Conservation (phyloP, 2,888 invertebrate genomes). For the Julus scanicus region DNA sequence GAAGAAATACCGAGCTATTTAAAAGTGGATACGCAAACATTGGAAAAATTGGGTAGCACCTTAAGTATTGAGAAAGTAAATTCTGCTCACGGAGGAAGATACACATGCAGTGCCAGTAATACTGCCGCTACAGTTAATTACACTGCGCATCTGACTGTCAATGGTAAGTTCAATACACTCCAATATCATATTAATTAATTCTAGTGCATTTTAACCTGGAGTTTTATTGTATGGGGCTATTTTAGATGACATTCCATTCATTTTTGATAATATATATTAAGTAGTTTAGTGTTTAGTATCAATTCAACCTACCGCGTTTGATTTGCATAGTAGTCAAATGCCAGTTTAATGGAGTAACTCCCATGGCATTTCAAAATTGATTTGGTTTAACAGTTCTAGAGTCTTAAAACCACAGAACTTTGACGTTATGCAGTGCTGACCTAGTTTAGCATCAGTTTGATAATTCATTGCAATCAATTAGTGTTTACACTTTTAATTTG, state of each 20-base stretch:
- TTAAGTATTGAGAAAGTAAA: slow-evolving; percentile 58
- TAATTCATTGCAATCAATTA: no score
- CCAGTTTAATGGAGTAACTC: background rate
- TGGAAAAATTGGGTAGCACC: slow-evolving; percentile 58
- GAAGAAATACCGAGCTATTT: slow-evolving; percentile 53
- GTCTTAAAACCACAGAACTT: background rate
- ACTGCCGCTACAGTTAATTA: slow-evolving; percentile 83
- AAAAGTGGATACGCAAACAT: slow-evolving; percentile 57
- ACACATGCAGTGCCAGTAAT: slow-evolving; percentile 88
- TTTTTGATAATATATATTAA: background rate
- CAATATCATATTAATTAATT: no score
- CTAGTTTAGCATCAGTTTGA: background rate
- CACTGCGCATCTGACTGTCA: slow-evolving; percentile 83
- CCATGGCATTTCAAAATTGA: background rate
- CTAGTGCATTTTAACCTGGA: background rate
- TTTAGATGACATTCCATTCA: background rate
- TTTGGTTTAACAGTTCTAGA: background rate
- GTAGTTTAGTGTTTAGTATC: background rate
- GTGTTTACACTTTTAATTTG: no score
- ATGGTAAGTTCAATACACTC: slow-evolving; percentile 71
- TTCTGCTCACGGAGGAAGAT: slow-evolving; percentile 60
- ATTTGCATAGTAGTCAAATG: background rate
- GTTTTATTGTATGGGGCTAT: background rate
- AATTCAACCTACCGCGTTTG: background rate
- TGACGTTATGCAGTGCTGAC: background rate